phyloP scores from a whole-genome alignment of 1,140 invertebrate species.

The Bombyx mandarina region DNA sequence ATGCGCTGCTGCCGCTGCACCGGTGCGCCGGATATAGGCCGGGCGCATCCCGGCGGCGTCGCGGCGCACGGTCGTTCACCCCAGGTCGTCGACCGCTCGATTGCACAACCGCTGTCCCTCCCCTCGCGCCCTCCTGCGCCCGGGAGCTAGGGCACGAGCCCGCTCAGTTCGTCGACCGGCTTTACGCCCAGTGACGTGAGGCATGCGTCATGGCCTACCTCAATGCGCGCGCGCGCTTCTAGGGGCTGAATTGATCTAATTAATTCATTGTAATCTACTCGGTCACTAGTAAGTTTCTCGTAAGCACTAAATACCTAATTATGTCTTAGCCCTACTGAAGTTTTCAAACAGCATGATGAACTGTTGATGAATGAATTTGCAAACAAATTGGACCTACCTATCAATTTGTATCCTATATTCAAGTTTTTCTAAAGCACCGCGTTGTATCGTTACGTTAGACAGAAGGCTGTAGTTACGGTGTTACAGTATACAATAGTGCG shows the following conservation, averaged over 20 bases:
- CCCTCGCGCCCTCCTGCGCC: constrained; percentile 32
- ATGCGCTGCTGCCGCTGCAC: constrained; percentile 65
- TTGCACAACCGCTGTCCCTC: constrained; percentile 53
- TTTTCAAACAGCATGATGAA: background rate
- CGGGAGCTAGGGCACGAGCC: constrained; percentile 49
- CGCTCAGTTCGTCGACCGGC: constrained; percentile 51
- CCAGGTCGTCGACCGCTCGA: constrained; percentile 62
- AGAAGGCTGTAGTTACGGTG: constrained; percentile 1
- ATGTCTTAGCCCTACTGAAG: background rate
- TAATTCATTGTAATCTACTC: constrained; percentile 27
- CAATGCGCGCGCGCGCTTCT: constrained; percentile 63
- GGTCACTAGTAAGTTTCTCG: no score
- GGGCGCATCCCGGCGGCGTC: constrained; percentile 66
- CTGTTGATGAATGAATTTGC: no score
- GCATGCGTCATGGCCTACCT: constrained; percentile 63
- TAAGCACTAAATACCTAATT: background rate
- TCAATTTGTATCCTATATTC: constrained; percentile 1
- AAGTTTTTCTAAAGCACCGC: no score
- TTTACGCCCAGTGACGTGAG: constrained; percentile 52
- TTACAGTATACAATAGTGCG: constrained; percentile 3
- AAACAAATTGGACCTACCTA: background rate
- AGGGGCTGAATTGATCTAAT: constrained; percentile 53
- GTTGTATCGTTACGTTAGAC: constrained; percentile 7
- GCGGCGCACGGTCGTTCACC: constrained; percentile 60
- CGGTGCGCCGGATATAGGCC: constrained; percentile 66